Evolutionary conservation across 2,797 vertebrate species (phyloP), one percentile per base, ranked within the genome.

Genomic region (Lophius americanus): DNA sequence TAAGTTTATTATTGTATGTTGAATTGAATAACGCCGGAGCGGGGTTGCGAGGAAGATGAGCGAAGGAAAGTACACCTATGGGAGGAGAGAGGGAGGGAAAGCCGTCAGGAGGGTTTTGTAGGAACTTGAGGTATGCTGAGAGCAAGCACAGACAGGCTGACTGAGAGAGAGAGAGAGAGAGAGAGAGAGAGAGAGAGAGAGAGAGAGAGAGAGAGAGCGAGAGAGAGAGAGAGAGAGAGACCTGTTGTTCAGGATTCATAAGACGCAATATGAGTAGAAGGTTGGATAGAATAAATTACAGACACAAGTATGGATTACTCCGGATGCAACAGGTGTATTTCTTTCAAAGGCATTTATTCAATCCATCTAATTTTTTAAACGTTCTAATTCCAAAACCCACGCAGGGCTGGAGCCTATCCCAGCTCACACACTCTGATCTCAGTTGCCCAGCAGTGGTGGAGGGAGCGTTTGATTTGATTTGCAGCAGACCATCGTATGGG

Each of bases 71-170:
- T 4, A 65, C 38, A 23, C 9, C 11, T 12, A 5, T 10, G 39
- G 37, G 14, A 53, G 4, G 37, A 33, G 10, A 46, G 43, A 35
- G 10, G 32, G 41, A 50, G 53, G 9, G 47, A 10, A 47, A 60
- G 36, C 38, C 8, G 43, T 60, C 53, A 50, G 48, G 7, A 68
- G 32, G 71, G 59, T 44, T 62, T 64, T 64, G 74, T 62, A 76
- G 82, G 75, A 83, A 86, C 82, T 68, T 51, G 38, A 75, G 65
- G 86, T 86, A 85, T 88, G 80, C 23, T 64, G 65, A 68, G 63
- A 75, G 65, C 86, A 85, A 74, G 86, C 74, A 76, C 66, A 68
- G 84, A 83, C 86, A 86, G 70, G 86, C 68, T 60, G 70, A 43
- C 3, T n/a, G 53, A 56, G n/a, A 42, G 44, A 60, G 68, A 41